Base-by-base conservation (phyloP, 2,888 invertebrate species). In the Aphidoletes aphidimyza region DNA sequence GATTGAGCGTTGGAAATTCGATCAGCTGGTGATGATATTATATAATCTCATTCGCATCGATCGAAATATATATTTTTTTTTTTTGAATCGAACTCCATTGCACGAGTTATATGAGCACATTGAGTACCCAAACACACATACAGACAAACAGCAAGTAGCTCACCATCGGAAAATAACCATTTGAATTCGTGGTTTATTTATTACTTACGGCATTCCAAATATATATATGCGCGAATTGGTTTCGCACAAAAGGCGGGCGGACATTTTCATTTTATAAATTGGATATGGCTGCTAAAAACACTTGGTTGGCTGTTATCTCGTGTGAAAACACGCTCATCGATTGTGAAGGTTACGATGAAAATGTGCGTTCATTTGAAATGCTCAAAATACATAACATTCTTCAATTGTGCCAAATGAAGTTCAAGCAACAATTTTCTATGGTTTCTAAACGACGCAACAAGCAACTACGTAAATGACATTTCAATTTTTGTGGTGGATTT, bases 21-120 rank as follows among this genome's bases (percentile, higher is more conserved):
- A 69, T 69, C 69, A 69, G 69, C 69, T 69, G 69, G 1, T 14
- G 6, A 42, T 30, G 30, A 30, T 69, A 69, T 69, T 69, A 69
- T 9, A 30, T 30, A 69, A 69, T 69, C 2, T 30, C 30, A 26
- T n/a, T n/a, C n/a, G n/a, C n/a, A n/a, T n/a, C n/a, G n/a, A n/a
- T n/a, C n/a, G n/a, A n/a, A n/a, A n/a, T n/a, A n/a, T n/a, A n/a
- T n/a, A n/a, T n/a, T n/a, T n/a, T n/a, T n/a, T n/a, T n/a, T n/a
- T n/a, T n/a, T n/a, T n/a, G n/a, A n/a, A n/a, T n/a, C n/a, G n/a
- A n/a, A n/a, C n/a, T n/a, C n/a, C n/a, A n/a, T n/a, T n/a, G n/a
- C n/a, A n/a, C n/a, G n/a, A n/a, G n/a, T n/a, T n/a, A n/a, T n/a
- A n/a, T n/a, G n/a, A n/a, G n/a, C n/a, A n/a, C n/a, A n/a, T n/a